Percentiles rank a stretch among this genome's conserved stretches.
phyloP scores from a whole-genome alignment of 2,797 vertebrate species.

The Sebastes umbrosus region DNA sequence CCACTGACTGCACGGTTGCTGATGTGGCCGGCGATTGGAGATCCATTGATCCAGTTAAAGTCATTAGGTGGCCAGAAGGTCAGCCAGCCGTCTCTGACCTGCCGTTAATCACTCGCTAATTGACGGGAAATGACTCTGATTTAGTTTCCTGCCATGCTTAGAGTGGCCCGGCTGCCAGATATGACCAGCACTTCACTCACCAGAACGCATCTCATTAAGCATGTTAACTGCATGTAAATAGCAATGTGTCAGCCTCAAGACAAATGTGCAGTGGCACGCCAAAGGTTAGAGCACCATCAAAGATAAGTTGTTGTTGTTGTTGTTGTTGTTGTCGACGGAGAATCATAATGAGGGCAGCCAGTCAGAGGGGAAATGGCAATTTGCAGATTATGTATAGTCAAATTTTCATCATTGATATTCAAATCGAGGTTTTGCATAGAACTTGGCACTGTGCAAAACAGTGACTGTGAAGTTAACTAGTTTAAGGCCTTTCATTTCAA shows the following conservation, averaged over 20 bases:
- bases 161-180: slow-evolving; percentile 31
- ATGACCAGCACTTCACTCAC: slow-evolving; percentile 41
- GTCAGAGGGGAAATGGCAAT: background rate
- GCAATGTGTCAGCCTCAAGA: slow-evolving; percentile 1
- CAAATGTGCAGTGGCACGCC: background rate
- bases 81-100: slow-evolving; percentile 66
- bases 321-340: background rate
- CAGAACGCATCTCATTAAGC: slow-evolving; percentile 47
- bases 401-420: slow-evolving; percentile 45
- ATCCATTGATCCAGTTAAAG: slow-evolving; percentile 75
- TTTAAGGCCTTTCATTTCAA: slow-evolving; percentile 9
- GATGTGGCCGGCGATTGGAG: slow-evolving; percentile 29
- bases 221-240: slow-evolving; percentile 44
- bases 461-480: background rate
- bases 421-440: slow-evolving; percentile 38
- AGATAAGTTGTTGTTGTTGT: background rate
- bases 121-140: slow-evolving; percentile 76
- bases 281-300: background rate
- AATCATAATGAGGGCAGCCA: background rate
- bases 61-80: slow-evolving; percentile 74
- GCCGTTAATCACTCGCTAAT: slow-evolving; percentile 79
- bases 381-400: slow-evolving; percentile 9
- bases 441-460: background rate
- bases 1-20: slow-evolving; percentile 3
- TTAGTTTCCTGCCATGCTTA: slow-evolving; percentile 64